A percentile compares a stretch with the other conserved stretches of the same genome.
phyloP scores from a whole-genome alignment of 2,797 vertebrate species.

The Vespertilio murinus region DNA sequence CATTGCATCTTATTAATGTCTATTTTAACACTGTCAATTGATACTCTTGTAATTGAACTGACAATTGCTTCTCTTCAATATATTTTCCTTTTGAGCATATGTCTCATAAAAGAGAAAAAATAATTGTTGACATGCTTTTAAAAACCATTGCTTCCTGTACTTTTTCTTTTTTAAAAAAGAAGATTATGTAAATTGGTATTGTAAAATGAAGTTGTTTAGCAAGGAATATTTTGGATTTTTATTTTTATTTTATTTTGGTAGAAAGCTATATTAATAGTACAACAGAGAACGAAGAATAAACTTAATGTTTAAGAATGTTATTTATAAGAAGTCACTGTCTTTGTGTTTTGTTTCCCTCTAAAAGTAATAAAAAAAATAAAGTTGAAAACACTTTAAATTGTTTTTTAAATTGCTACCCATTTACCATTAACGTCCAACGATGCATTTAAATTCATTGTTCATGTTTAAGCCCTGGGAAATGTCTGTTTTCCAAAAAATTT shows the following conservation, averaged over 20 bases:
- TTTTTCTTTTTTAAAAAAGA: slow-evolving; percentile 73
- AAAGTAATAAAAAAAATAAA: slow-evolving; percentile 80
- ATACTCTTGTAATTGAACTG: slow-evolving; percentile 65
- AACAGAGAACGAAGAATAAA: slow-evolving; percentile 78
- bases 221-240: slow-evolving; percentile 73
- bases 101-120: slow-evolving; percentile 67
- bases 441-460: slow-evolving; percentile 76
- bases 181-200: slow-evolving; percentile 70
- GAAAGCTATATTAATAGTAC: slow-evolving; percentile 69
- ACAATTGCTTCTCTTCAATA: slow-evolving; percentile 48
- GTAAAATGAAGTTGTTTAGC: slow-evolving; percentile 66
- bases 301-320: slow-evolving; percentile 27
- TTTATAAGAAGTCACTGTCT: slow-evolving; percentile 36
- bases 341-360: slow-evolving; percentile 37
- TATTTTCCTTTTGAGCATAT: slow-evolving; percentile 73
- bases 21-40: slow-evolving; percentile 70
- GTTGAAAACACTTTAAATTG: slow-evolving; percentile 74
- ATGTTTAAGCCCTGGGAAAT: slow-evolving; percentile 72
- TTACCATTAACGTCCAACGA: slow-evolving; percentile 75
- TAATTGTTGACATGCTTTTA: slow-evolving; percentile 59
- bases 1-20: not conserved
- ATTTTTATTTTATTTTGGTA: slow-evolving; percentile 49
- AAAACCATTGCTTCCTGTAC: slow-evolving; percentile 72
- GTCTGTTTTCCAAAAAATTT: not conserved
- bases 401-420: slow-evolving; percentile 66